phyloP scores from a whole-genome alignment of 2,113 vertebrate species.

The Megaceryle maxima region DNA sequence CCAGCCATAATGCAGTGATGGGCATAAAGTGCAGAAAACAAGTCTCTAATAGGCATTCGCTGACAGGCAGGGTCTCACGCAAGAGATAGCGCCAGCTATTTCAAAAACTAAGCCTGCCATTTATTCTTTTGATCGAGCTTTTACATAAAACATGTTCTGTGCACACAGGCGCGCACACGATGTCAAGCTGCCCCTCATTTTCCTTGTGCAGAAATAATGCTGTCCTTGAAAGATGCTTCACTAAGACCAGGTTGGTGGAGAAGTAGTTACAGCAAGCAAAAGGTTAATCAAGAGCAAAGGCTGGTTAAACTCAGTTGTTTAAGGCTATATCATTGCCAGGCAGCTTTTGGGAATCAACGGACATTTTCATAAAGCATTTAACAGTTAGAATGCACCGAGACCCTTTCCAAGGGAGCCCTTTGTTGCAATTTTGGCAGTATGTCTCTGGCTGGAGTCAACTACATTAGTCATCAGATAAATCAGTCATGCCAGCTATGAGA shows the following conservation, averaged over 20 bases:
- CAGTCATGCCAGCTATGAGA: constrained; percentile 38
- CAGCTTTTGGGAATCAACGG: constrained; percentile 3
- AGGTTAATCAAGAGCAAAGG: neutral
- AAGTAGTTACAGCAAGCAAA: neutral
- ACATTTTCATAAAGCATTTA: neutral
- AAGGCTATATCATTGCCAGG: neutral
- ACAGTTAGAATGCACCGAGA: neutral
- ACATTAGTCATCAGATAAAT: constrained; percentile 58
- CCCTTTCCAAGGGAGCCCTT: constrained; percentile 24
- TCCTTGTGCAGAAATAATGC: neutral
- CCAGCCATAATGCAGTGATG: neutral
- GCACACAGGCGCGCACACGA: rapidly evolving
- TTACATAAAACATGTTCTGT: neutral
- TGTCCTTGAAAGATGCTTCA: neutral
- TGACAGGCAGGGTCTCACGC: neutral
- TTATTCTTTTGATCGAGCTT: neutral
- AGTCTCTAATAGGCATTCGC: neutral
- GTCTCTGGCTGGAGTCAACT: constrained; percentile 14
- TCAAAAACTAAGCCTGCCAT: neutral
- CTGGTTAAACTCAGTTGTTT: neutral
- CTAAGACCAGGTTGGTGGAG: neutral
- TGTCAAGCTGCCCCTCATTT: neutral
- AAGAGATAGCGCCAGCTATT: neutral
- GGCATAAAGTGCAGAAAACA: neutral
- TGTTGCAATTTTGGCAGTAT: constrained; percentile 43